These are phyloP conservation scores for Rhyacophila evoluta DNA, from an alignment of 2,888 invertebrate species.

Conservation along the genomic window DNA sequence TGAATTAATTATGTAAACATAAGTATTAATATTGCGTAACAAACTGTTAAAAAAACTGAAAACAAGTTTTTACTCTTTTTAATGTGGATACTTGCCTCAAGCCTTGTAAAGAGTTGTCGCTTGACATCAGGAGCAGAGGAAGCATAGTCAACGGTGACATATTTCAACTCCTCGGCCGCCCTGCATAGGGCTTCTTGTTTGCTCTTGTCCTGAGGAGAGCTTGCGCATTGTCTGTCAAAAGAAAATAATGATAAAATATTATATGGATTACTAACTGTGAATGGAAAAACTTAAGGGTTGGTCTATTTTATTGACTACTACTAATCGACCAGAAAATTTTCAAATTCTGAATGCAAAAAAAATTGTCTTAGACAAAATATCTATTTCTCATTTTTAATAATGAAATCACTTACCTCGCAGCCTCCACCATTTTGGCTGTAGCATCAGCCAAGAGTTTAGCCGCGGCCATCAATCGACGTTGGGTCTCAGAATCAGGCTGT, in stretches of 20 bases:
- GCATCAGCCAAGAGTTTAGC: conserved; percentile 96
- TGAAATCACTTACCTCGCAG: conserved; percentile 77
- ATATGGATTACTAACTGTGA: too few species aligned
- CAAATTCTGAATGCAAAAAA: too few species aligned
- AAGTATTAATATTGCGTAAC: too few species aligned
- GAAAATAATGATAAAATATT: too few species aligned
- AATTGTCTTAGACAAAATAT: too few species aligned
- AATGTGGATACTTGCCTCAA: conserved; percentile 36
- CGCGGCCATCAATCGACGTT: conserved; percentile 90
- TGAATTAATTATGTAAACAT: too few species aligned
- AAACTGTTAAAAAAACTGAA: too few species aligned
- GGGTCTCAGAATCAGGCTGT: conserved; percentile 88
- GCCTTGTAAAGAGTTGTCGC: conserved; percentile 48
- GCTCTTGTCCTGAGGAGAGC: conserved; percentile 78
- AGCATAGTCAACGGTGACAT: conserved; percentile 90
- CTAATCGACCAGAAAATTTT: too few species aligned
- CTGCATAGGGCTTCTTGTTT: conserved; percentile 86
- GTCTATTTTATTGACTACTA: too few species aligned
- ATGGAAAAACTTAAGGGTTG: too few species aligned
- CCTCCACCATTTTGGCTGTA: conserved; percentile 96
- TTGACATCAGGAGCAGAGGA: conserved; percentile 52
- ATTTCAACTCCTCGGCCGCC: conserved; percentile 94
- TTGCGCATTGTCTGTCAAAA: conserved; percentile 50
- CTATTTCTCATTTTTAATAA: too few species aligned
- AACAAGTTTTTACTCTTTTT: too few species aligned